Percentiles rank a stretch among this genome's conserved stretches.
Conservation (phyloP, 2,797 vertebrate genomes). For the Lacerta bilineata region DNA sequence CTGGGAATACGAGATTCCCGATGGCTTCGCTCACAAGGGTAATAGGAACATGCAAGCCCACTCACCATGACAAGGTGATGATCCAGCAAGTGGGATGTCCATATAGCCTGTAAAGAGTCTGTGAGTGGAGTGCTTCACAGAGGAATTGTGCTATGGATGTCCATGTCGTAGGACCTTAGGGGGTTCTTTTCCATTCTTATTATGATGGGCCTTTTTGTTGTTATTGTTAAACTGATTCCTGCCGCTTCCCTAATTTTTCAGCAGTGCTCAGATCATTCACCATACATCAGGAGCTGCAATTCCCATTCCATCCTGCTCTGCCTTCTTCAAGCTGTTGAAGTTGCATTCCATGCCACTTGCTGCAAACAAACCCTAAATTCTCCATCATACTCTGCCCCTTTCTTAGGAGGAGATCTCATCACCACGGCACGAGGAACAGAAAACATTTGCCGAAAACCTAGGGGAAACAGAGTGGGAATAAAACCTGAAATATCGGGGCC, state of each 20-base stretch:
- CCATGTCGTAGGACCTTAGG: no score
- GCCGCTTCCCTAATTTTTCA: background rate
- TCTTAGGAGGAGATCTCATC: conserved; percentile 4
- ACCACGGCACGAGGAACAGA: background rate
- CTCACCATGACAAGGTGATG: no score
- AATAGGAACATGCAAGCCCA: no score
- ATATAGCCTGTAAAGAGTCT: no score
- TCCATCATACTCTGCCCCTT: background rate
- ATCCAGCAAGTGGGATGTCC: no score
- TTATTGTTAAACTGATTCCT: background rate
- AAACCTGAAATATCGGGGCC: background rate
- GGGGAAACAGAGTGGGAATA: background rate
- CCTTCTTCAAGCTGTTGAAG: background rate
- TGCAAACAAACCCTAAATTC: background rate
- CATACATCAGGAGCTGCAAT: background rate
- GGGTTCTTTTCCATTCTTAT: no score
- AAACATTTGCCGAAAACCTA: background rate
- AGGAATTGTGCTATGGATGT: no score
- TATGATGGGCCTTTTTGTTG: no score
- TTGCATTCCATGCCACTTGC: background rate
- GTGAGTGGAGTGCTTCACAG: no score
- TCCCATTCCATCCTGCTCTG: background rate
- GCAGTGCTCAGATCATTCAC: background rate
- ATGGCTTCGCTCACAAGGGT: no score
- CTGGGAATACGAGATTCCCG: no score